These are phyloP conservation scores for Sialis lutaria DNA, from an alignment of 2,888 invertebrate genomes.

Conservation along the genomic window DNA sequence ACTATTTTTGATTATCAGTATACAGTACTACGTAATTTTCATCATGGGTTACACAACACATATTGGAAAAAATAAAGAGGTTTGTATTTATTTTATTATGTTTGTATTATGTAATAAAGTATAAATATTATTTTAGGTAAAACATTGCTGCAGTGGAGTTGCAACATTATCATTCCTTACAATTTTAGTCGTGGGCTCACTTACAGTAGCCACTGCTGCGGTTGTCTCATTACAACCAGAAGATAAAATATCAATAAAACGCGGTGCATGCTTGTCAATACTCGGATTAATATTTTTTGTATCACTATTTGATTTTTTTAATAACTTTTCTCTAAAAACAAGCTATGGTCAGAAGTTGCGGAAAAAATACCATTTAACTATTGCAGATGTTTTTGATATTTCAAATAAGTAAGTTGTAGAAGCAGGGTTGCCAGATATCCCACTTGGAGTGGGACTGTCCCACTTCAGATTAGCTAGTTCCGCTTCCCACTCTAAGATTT, in stretches of 20 bases:
- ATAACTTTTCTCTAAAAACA: constrained; percentile 41
- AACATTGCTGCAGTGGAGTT: background rate
- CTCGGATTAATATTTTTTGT: constrained; percentile 51
- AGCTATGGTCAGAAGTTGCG: constrained; percentile 36
- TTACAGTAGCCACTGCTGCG: constrained; percentile 24
- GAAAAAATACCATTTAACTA: constrained; percentile 43
- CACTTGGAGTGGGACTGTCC: too few species aligned
- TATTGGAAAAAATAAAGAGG: too few species aligned
- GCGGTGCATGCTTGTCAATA: constrained; percentile 40
- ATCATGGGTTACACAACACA: too few species aligned
- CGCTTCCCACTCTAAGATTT: too few species aligned
- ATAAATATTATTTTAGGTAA: too few species aligned
- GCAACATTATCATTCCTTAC: constrained; percentile 22
- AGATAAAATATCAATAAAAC: constrained; percentile 39
- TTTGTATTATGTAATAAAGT: too few species aligned
- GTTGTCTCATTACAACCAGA: constrained; percentile 27
- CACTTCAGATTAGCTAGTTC: too few species aligned
- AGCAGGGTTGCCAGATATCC: too few species aligned
- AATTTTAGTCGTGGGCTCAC: constrained; percentile 23
- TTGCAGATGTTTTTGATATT: constrained; percentile 52
- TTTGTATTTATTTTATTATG: too few species aligned
- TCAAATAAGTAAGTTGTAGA: constrained; percentile 51
- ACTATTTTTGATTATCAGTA: too few species aligned
- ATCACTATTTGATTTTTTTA: constrained; percentile 44
- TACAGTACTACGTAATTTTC: too few species aligned